Base-by-base conservation (phyloP, 2,888 invertebrate genomes). In the Blastobasis adustella region DNA sequence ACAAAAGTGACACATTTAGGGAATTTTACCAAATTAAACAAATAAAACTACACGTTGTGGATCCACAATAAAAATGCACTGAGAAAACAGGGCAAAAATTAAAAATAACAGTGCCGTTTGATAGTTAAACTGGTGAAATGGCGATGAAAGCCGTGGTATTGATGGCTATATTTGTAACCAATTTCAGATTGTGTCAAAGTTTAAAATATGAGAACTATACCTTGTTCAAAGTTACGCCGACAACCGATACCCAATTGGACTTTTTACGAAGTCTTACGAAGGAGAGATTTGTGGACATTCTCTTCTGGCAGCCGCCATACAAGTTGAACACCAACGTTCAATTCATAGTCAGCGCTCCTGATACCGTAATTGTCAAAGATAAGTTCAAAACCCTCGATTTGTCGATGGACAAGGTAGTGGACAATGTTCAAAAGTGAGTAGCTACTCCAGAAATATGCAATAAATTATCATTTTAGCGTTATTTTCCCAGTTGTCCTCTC, bases 251-350 rank as follows among this genome's bases (percentile, higher is more conserved):
- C 1, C 83, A 86, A 39, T 60, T 83, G 55, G 69, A 66, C 9
- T 84, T 83, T 52, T 57, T 86, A 5, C 69, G 73, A 49, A 78
- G 74, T 54, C 54, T 84, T 37, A 71, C 71, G 3, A 52, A 51
- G 0, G 61, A 72, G 43, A 80, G 71, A 53, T 82, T 82, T 37
- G 61, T 83, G 0, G 67, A 84, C 43, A 54, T 79, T 5, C 52
- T 68, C 0, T 85, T 79, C 56, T 82, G 81, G 81, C 73, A 65
- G 42, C 71, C 62, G 23, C 82, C 84, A 0, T 57, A 58, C 1
- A 81, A 74, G 51, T 51, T 85, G 39, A 66, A 62, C 50, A 62
- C 69, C 10, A 65, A 72, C 44, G 69, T 78, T 0, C 79, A 83
- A 43, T 59, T 83, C 7, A 56, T 85, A 1, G 74, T 85, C 0